phyloP scores from a whole-genome alignment of 2,888 invertebrate genomes.

The Acheta domesticus region DNA sequence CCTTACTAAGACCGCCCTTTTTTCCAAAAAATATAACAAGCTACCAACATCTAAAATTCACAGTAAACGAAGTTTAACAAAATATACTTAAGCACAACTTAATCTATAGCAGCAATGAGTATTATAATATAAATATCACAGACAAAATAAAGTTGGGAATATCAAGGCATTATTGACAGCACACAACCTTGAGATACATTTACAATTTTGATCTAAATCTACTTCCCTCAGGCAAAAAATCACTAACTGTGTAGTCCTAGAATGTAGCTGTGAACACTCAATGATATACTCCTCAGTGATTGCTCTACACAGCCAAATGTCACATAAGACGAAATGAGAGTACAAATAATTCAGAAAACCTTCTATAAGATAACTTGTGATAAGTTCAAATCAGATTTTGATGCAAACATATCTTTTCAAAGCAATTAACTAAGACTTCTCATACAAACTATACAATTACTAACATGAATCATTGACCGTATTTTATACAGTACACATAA shows the following conservation, averaged over 20 bases:
- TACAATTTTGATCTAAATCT: not conserved
- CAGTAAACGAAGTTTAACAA: not conserved
- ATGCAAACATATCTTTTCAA: not conserved
- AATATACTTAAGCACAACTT: not conserved
- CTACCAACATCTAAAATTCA: not conserved
- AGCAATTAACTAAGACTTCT: not conserved
- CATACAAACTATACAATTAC: not conserved
- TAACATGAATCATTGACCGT: not conserved
- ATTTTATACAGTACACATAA: conserved; percentile 2
- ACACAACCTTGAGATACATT: not conserved
- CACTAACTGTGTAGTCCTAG: no score
- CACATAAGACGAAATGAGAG: no score
- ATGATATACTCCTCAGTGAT: no score
- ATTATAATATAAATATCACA: conserved; percentile 11
- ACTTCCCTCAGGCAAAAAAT: not conserved
- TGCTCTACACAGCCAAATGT: no score
- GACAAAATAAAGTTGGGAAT: conserved; percentile 9
- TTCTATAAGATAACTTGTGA: not conserved
- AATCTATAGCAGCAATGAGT: conserved; percentile 4
- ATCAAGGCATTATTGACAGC: conserved; percentile 10
- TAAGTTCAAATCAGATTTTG: not conserved
- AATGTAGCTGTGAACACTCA: no score
- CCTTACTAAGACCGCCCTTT: not conserved
- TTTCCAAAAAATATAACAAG: conserved; percentile 6
- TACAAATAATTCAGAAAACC: no score